Percentiles rank a stretch among this genome's conserved stretches.
These are phyloP conservation scores for Xerus rutilus DNA, from an alignment of 2,797 vertebrate genomes.

Conservation along the genomic window DNA sequence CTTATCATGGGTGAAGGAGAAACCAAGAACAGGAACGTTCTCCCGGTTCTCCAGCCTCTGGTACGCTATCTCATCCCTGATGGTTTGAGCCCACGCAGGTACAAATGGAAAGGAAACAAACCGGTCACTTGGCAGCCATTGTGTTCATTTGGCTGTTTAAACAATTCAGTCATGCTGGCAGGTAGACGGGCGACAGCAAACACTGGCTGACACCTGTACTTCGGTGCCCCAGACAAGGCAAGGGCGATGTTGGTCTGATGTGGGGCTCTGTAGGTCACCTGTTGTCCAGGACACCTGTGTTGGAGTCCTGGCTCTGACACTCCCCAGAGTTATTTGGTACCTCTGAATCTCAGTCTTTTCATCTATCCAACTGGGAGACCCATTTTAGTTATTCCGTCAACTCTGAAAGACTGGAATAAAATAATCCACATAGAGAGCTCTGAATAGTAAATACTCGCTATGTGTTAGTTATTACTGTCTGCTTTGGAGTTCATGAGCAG, in stretches of 20 bases:
- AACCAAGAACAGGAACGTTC: background rate
- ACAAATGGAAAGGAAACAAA: background rate
- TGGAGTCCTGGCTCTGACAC: background rate
- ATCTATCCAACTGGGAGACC: background rate
- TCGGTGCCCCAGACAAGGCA: background rate
- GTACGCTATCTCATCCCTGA: background rate
- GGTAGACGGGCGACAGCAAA: background rate
- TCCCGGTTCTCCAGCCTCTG: accelerated
- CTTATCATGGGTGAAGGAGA: background rate
- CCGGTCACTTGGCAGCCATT: background rate
- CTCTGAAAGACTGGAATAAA: background rate
- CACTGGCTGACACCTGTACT: background rate
- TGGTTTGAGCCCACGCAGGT: background rate
- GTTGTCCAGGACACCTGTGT: background rate
- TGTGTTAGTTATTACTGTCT: no score
- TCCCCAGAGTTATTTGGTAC: background rate
- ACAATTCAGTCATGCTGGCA: background rate
- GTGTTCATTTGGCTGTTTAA: slow-evolving; percentile 21
- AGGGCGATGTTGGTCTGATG: accelerated
- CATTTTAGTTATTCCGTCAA: background rate
- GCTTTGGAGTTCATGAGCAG: background rate
- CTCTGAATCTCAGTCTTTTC: background rate
- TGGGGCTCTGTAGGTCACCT: accelerated
- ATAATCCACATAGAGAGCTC: background rate
- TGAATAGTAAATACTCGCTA: background rate